Evolutionary conservation across 2,113 vertebrate genomes (phyloP), one percentile per base, ranked within the genome.

Genomic region (Solenodon paradoxus): DNA sequence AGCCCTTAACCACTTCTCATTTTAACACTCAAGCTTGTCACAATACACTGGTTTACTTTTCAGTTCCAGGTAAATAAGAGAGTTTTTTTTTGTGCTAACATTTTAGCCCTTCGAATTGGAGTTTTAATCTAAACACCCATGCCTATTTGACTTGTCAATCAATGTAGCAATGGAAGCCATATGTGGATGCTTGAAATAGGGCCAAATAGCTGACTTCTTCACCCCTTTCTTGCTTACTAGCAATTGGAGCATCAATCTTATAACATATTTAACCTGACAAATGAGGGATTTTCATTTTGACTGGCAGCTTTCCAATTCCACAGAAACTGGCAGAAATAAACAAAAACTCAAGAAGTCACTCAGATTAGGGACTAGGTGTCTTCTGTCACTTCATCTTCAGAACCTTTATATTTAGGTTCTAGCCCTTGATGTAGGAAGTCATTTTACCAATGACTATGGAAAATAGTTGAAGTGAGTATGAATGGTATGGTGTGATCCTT

Each of bases 191-290:
- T 7, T 66, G 61, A 96, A 77, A 72, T 63, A 71, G 32, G 77
- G 30, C 13, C 47, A 66, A n/a, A 35, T 45, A 45, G 13, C 35
- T 90, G 45, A 77, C 59, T 26, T 42, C 71, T 51, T 71, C 22
- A 42, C 38, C 19, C 55, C 1, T 85, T 72, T 30, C 32, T 51
- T 92, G 32, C 72, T 94, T 90, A 30, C 53, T 55, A 88, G 77
- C 45, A 94, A 90, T 63, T 92, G 79, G 64, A 77, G n/a, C 57
- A 95, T 92, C 84, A 87, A 68, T 96, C 94, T 92, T 64, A 72
- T 26, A 64, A 81, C 7, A 38, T 45, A 85, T 77, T 90, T 92
- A 90, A 72, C 45, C 35, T 88, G 81, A 72, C 53, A 96, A 90
- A 94, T 45, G 28, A 81, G 32, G 42, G 90, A 84, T 19, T 84